Evolutionary conservation across 1,140 invertebrate species (phyloP), one percentile per base, ranked within the genome.

Genomic region (Drosophila yakuba): DNA sequence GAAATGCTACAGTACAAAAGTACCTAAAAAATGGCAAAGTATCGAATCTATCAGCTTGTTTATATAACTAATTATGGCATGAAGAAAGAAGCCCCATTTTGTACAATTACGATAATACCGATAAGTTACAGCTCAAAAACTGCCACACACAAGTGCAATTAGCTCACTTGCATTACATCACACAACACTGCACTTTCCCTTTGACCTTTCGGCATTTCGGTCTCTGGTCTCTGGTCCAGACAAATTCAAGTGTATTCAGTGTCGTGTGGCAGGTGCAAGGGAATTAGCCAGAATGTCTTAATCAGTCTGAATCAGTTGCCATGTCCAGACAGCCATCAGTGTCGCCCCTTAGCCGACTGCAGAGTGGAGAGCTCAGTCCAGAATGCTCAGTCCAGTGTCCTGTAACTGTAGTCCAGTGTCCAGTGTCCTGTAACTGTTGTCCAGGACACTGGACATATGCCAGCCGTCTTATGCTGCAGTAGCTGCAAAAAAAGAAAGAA

Each of bases 201-300:
- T 8, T 52, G 50, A 51, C 50, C 50, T 52, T 36, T 20, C 15
- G 5, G 20, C 51, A 8, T 10, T 8, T 36, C 17, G 4, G 7
- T 11, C 2, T 11, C 7, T 11, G 15, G 1, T 20, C 20, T 20
- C 2, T 2, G 20, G 20, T 32, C n/a, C 23, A 23, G 28, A 48
- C 44, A 35, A 62, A 67, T 50, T 39, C 41, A 66, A 47, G 23
- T 66, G 62, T 32, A 17, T 20, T 20, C 36, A 7, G 64, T 43
- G 28, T 48, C 45, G 17, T 67, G 62, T 69, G 12, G 23, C 66
- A 69, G 66, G 50, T 69, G 66, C 48, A 20, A 10, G 11, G 20
- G 63, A 69, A 71, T 71, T 71, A 48, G 67, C 67, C 67, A 57
- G 67, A 41, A 69, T 57, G 51, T 35, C 64, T 71, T 71, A 71